Percentiles rank a stretch among this genome's conserved stretches.
phyloP scores from a whole-genome alignment of 2,113 vertebrate genomes.

The Macquaria australasica region DNA sequence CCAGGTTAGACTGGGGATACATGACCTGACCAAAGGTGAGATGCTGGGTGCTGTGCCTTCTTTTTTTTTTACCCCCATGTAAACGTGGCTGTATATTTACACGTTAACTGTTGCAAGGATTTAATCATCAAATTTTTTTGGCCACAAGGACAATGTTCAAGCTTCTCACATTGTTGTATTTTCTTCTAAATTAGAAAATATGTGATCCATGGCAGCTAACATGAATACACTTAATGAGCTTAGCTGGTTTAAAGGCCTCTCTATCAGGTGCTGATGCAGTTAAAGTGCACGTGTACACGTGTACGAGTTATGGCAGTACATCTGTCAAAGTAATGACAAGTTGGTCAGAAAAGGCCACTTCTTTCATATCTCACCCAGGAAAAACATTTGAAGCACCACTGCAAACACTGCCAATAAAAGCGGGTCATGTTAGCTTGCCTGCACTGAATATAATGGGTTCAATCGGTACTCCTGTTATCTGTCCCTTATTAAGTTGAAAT shows the following conservation, averaged over 20 bases:
- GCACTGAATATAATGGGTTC: not conserved
- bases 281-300: not conserved
- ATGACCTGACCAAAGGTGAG: constrained; percentile 85
- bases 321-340: not conserved
- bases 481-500: not conserved
- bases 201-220: not conserved
- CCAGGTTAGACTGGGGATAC: constrained; percentile 82
- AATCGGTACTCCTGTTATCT: not conserved
- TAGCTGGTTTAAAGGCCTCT: not conserved
- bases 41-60: not conserved
- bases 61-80: not conserved
- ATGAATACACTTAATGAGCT: not conserved
- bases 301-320: not conserved
- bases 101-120: not conserved
- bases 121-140: not conserved
- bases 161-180: not conserved
- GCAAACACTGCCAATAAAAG: not conserved
- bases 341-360: not conserved
- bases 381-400: not conserved
- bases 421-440: not conserved
- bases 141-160: not conserved
- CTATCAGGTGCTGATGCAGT: not conserved
- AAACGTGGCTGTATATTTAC: not conserved
- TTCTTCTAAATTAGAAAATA: not conserved
- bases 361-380: not conserved